Percentiles rank a stretch among this genome's conserved stretches.
Conservation (phyloP, 2,113 vertebrate species). For the Sinocyclocheilus maitianheensis region DNA sequence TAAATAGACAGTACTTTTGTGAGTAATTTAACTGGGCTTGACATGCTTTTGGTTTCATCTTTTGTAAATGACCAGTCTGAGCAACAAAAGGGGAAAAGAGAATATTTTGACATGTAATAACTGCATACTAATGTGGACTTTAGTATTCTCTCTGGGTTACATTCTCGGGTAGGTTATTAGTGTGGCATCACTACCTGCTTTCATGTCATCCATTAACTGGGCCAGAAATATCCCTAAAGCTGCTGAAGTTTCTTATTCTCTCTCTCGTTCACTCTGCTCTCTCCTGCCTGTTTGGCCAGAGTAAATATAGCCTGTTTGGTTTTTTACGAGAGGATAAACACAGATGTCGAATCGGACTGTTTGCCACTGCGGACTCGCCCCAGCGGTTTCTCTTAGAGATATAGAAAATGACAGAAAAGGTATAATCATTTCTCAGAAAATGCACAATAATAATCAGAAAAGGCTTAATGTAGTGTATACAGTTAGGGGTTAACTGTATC, state of each 20-base stretch:
- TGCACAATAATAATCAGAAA: background rate
- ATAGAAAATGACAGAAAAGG: background rate
- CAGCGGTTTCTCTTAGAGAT: constrained; percentile 27
- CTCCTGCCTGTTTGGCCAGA: constrained; percentile 67
- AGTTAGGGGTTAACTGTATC: background rate
- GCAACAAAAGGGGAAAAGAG: background rate
- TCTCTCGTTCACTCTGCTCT: constrained; percentile 17
- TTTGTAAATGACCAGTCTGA: background rate
- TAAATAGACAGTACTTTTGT: background rate
- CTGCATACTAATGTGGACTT: background rate
- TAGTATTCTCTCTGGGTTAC: background rate
- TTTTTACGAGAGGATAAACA: constrained; percentile 78
- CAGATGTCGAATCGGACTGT: constrained; percentile 76
- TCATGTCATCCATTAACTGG: constrained; percentile 4
- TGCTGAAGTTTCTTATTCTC: constrained; percentile 18
- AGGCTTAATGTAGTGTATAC: background rate
- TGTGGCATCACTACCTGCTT: constrained; percentile 24
- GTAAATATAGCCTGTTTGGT: constrained; percentile 81
- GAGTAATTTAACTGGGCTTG: background rate
- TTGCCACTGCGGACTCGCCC: constrained; percentile 61
- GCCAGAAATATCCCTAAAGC: constrained; percentile 28
- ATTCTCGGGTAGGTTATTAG: background rate
- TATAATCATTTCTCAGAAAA: background rate
- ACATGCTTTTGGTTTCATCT: background rate
- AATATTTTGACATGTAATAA: background rate